phyloP scores from a whole-genome alignment of 2,888 invertebrate genomes.

The Pammene aurita region DNA sequence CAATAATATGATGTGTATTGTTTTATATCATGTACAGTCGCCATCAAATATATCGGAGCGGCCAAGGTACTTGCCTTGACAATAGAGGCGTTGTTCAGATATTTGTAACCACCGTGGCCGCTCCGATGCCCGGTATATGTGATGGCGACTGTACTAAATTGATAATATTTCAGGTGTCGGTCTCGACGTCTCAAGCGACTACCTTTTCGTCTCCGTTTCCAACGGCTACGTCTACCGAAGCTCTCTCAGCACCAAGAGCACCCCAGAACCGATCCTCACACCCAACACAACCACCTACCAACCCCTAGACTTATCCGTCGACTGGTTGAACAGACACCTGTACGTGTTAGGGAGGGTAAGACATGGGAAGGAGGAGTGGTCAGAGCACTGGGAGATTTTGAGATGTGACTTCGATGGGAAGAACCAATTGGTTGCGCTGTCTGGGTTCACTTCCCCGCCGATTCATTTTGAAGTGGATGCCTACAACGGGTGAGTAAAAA shows the following conservation, averaged over 20 bases:
- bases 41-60: too few species aligned
- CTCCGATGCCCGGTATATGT: too few species aligned
- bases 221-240: conserved; percentile 85
- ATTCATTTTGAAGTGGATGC: conserved; percentile 95
- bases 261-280: conserved; percentile 79
- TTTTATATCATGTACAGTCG: too few species aligned
- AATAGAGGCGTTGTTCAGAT: too few species aligned
- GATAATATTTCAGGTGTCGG: conserved; percentile 86
- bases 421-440: conserved; percentile 87
- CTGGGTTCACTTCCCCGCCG: conserved; percentile 87
- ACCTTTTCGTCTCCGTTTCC: conserved; percentile 90
- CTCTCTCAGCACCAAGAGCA: conserved; percentile 73
- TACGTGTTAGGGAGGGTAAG: conserved; percentile 91
- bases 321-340: conserved; percentile 94
- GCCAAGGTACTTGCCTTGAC: too few species aligned
- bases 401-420: conserved; percentile 90
- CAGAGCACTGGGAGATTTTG: conserved; percentile 87
- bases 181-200: conserved; percentile 88
- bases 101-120: too few species aligned
- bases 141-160: background rate
- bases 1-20: background rate
- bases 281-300: conserved; percentile 84
- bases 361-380: conserved; percentile 67
- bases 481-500: conserved; percentile 89
- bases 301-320: conserved; percentile 89